phyloP scores from a whole-genome alignment of 1,140 invertebrate species.

The Musca vetustissima region DNA sequence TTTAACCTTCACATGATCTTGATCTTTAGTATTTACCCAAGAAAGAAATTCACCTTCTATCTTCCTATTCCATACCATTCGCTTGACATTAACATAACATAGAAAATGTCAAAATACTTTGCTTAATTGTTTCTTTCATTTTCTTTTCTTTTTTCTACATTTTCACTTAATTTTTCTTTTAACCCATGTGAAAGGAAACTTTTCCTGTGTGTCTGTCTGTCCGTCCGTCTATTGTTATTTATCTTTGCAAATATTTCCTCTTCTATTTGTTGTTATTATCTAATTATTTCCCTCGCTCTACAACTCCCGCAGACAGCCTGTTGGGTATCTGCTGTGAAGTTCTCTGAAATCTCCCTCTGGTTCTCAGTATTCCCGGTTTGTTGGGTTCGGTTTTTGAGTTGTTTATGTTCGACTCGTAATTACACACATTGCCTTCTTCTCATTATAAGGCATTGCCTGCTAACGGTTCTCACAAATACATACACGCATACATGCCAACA shows the following conservation, averaged over 20 bases:
- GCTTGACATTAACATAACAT: conserved; percentile 9
- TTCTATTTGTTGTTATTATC: conserved; percentile 17
- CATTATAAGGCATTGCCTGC: conserved; percentile 7
- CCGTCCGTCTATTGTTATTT: too few relatives aligned
- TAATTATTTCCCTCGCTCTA: background rate
- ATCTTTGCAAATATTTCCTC: conserved; percentile 10
- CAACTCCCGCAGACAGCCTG: background rate
- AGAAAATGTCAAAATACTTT: conserved; percentile 21
- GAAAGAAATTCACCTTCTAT: background rate
- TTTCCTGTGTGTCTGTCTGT: conserved; percentile 6
- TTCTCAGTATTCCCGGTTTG: conserved; percentile 16
- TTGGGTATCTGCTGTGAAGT: conserved; percentile 1
- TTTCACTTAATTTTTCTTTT: too few relatives aligned
- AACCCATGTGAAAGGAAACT: conserved; percentile 8
- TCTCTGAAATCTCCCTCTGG: background rate
- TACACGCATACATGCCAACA: too few relatives aligned
- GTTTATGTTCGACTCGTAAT: background rate
- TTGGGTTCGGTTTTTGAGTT: too few relatives aligned
- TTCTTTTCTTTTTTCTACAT: too few relatives aligned
- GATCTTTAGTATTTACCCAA: background rate
- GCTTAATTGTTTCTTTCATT: too few relatives aligned
- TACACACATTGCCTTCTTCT: conserved; percentile 17
- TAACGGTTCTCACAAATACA: conserved; percentile 19
- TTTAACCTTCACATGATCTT: conserved; percentile 8
- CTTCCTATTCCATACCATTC: too few relatives aligned